Evolutionary conservation across 2,797 vertebrate genomes (phyloP).

Genomic region (Falco peregrinus): DNA sequence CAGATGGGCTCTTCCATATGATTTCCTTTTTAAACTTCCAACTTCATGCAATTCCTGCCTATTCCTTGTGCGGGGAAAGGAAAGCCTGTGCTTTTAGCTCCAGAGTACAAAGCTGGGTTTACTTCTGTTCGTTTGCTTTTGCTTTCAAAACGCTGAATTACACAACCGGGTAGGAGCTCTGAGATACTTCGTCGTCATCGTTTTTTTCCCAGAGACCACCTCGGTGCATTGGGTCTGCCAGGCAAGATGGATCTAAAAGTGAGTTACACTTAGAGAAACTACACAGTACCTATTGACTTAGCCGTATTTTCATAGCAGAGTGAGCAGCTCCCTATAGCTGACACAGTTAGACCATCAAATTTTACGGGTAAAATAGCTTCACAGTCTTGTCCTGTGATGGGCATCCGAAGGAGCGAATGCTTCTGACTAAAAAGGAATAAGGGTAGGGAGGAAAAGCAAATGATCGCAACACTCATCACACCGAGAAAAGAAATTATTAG

Average conservation of each 20-base stretch:
- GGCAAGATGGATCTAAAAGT: neutral
- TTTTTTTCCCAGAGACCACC: neutral
- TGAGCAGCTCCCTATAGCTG: neutral
- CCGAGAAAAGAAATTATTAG: conserved; percentile 9
- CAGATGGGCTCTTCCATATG: neutral
- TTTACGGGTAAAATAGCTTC: neutral
- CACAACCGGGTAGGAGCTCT: neutral
- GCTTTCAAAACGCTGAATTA: neutral
- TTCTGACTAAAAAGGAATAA: neutral
- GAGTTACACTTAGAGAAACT: neutral
- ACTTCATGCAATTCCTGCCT: neutral
- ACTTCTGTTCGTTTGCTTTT: neutral
- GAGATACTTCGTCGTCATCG: neutral
- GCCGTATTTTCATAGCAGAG: neutral
- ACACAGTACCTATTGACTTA: neutral
- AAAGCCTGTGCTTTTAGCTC: neutral
- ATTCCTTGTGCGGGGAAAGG: neutral
- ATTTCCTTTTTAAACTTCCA: neutral
- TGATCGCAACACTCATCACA: conserved; percentile 34
- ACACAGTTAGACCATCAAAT: neutral
- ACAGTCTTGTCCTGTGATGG: neutral
- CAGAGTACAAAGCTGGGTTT: neutral
- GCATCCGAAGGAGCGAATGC: neutral
- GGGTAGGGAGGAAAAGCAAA: conserved; percentile 30
- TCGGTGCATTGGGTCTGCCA: neutral